phyloP scores from a whole-genome alignment of 2,797 vertebrate species.

The Poliocrania exsul region DNA sequence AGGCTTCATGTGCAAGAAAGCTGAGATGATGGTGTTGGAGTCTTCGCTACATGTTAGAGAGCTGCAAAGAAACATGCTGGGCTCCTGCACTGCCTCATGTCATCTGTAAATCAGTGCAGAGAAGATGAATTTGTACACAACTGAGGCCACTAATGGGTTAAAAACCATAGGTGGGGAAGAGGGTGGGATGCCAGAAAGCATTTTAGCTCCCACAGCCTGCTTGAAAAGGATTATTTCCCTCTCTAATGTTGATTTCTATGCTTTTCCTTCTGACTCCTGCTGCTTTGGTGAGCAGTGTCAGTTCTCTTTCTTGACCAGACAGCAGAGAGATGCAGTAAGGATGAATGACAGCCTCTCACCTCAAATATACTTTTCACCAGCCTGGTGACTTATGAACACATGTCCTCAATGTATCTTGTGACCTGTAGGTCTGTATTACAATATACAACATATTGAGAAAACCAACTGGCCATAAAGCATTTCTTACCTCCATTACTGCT shows the following conservation, averaged over 20 bases:
- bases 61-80: fast-evolving
- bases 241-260: constrained; percentile 50
- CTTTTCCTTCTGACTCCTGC: constrained; percentile 72
- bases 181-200: constrained; percentile 39
- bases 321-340: constrained; percentile 47
- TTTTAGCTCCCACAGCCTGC: constrained; percentile 7
- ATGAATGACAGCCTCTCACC: constrained; percentile 75
- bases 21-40: neutral
- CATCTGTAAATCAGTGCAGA: neutral
- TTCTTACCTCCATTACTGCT: constrained; percentile 37
- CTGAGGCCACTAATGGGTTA: neutral
- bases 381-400: constrained; percentile 63
- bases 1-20: neutral
- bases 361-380: constrained; percentile 68
- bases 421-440: constrained; percentile 52
- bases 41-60: neutral
- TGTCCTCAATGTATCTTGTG: constrained; percentile 56
- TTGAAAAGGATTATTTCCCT: constrained; percentile 54
- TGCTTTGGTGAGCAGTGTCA: constrained; percentile 65
- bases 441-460: constrained; percentile 64
- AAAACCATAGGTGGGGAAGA: constrained; percentile 12
- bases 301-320: constrained; percentile 58
- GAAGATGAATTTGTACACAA: neutral
- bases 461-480: constrained; percentile 60
- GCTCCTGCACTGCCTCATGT: neutral